phyloP scores from a whole-genome alignment of 2,888 invertebrate species.

The Eremobia ochroleuca region DNA sequence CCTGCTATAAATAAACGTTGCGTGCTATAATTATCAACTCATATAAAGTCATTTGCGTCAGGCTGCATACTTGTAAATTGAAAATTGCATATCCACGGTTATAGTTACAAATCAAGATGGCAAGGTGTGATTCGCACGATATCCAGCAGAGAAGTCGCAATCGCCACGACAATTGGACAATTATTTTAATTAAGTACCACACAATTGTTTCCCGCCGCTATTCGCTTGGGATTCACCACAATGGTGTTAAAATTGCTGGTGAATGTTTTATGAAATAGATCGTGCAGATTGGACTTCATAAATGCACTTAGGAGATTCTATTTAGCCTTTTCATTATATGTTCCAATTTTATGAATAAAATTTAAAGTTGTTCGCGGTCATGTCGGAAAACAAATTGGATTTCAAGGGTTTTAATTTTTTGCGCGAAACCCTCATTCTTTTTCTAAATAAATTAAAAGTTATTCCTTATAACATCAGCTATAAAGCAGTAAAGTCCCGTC shows the following conservation, averaged over 20 bases:
- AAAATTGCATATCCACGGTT: conserved; percentile 61
- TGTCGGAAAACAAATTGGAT: too few relatives aligned
- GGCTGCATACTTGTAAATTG: conserved; percentile 46
- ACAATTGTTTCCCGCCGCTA: conserved; percentile 73
- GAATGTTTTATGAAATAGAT: conserved; percentile 68
- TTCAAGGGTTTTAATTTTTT: too few relatives aligned
- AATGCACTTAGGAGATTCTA: conserved; percentile 2
- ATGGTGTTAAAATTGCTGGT: conserved; percentile 64
- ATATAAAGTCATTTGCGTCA: conserved; percentile 60
- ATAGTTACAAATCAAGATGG: conserved; percentile 73
- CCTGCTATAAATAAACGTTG: conserved; percentile 18
- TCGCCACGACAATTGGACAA: conserved; percentile 77
- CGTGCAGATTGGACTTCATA: conserved; percentile 37
- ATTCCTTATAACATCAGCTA: too few relatives aligned
- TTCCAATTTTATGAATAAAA: not conserved
- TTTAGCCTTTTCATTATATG: not conserved
- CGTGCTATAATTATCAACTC: conserved; percentile 43
- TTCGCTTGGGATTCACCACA: conserved; percentile 68
- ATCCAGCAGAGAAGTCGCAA: conserved; percentile 73
- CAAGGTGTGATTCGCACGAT: conserved; percentile 72
- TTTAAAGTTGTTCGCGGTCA: too few relatives aligned
- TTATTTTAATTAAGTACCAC: conserved; percentile 79
- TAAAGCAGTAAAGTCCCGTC: too few relatives aligned
- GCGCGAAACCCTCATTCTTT: too few relatives aligned
- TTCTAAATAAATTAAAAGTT: too few relatives aligned